Base-by-base conservation (phyloP, 2,113 vertebrate genomes). In the Verasper variegatus region DNA sequence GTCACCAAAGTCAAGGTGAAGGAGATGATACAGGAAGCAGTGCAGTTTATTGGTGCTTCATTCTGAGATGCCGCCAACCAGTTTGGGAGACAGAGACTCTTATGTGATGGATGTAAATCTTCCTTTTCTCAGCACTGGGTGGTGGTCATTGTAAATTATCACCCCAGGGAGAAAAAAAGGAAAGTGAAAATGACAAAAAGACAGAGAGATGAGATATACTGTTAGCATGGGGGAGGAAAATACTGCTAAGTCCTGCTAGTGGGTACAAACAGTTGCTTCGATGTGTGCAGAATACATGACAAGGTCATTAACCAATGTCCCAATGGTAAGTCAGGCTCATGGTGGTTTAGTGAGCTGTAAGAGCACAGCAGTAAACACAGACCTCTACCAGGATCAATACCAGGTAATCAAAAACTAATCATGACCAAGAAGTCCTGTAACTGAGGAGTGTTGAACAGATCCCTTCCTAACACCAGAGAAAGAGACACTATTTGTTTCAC, bases 1-100 rank as follows among this genome's bases (percentile, higher is more conserved):
- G 94, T 92, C 84, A 71, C 58, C 4, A 37, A 35, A 85, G 85
- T 80, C 74, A 87, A 63, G 75, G 78, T 83, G 83, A 63, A 88
- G 81, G 73, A 58, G 60, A 49, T 68, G 81, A 89, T 37, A 70
- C 58, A 57, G 70, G 76, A 49, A 67, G 63, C 24, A 73, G 66
- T 54, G 63, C 24, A 73, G 66, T 60, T 78, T 72, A 83, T 69
- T 67, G 82, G 35, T 63, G 59, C 68, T 80, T 71, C 63, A 78
- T 85, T 78, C 55, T 61, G 27, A 57, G 12, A 77, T 17, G 18
- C 13, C 55, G 11, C 18, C 51, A 49, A 21, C 45, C 59, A 67
- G 69, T 59, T 73, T n/a, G 2, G 15, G 54, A 80, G 59, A 85
- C 68, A 21, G 14, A 37, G 6, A 1, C 9, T 74, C 59, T 81